Conservation (phyloP, 2,797 vertebrate genomes). For the Oreonectes daqikongensis region DNA sequence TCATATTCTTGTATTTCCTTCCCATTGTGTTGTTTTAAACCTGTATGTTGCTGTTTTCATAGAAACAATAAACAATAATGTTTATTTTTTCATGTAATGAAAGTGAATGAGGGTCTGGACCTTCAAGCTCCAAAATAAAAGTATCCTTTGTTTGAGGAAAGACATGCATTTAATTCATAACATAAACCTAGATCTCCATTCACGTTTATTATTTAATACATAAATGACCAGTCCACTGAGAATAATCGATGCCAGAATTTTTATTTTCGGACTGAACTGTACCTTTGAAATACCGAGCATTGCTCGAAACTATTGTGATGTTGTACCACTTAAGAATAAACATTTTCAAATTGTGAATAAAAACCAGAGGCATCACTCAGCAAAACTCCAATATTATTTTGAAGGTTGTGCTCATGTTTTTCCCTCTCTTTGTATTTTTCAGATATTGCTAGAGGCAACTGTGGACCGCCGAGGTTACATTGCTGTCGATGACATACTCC, state of each 20-base stretch:
- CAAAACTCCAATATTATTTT: neutral
- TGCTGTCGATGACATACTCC: conserved; percentile 93
- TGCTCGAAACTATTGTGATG: neutral
- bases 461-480: conserved; percentile 90
- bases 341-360: neutral
- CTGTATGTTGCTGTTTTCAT: no score
- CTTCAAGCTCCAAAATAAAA: neutral
- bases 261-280: no score
- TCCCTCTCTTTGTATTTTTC: conserved; percentile 58
- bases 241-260: no score
- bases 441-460: conserved; percentile 94
- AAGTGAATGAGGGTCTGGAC: neutral
- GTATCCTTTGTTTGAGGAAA: no score
- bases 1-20: neutral
- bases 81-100: no score
- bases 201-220: no score
- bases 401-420: conserved; percentile 18
- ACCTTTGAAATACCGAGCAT: no score
- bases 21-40: neutral
- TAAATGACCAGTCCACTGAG: no score
- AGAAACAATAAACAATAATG: no score
- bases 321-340: neutral
- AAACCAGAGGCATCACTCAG: neutral
- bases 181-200: no score
- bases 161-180: no score